Evolutionary conservation across 2,797 vertebrate species (phyloP), one percentile per base, ranked within the genome.

Genomic region (Acanthurus tractus): DNA sequence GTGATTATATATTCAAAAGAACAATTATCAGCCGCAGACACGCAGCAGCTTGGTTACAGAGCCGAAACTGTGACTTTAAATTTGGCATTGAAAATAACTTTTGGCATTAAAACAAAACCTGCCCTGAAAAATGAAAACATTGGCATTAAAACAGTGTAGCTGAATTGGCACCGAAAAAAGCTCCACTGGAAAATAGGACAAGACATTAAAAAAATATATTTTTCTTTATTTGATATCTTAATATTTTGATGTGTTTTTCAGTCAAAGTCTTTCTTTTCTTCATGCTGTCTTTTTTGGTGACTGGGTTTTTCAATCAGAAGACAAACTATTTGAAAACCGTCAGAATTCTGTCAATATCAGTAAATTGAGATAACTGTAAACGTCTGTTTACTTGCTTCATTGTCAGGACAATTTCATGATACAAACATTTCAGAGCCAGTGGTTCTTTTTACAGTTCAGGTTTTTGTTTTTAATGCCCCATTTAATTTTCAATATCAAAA

Each of bases 21-120:
- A 67, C 48, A 55, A 36, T 63, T 40, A 61, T 71, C 29, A 25
- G 8, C n/a, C 22, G 12, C 55, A 56, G 42, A 69, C 29, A 34
- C 2, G 40, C 29, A 13, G 53, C 63, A 50, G 72, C 53, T 57
- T 20, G 62, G 17, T 29, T 13, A 12, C 2, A 1, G 44, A n/a
- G 23, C 44, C 1, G 5, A 0, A 62, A 29, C 22, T 18, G 8
- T 14, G 38, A 23, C 22, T 44, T 25, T 8, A 22, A 10, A 18
- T 62, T 45, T 46, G 22, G 8, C 40, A 42, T 6, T 1, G 20
- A 57, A 38, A 57, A n/a, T 4, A 57, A 13, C 2, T 8, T 57
- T 53, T 10, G 6, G 2, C 11, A 2, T 20, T 29, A 36, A 36
- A 7, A 11, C 4, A 18, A 56, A 36, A 56, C 13, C 12, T 53